Conservation (phyloP, 30 jellyfish, hydroid and myxozoan genomes). For the Sanderia malayensis region DNA sequence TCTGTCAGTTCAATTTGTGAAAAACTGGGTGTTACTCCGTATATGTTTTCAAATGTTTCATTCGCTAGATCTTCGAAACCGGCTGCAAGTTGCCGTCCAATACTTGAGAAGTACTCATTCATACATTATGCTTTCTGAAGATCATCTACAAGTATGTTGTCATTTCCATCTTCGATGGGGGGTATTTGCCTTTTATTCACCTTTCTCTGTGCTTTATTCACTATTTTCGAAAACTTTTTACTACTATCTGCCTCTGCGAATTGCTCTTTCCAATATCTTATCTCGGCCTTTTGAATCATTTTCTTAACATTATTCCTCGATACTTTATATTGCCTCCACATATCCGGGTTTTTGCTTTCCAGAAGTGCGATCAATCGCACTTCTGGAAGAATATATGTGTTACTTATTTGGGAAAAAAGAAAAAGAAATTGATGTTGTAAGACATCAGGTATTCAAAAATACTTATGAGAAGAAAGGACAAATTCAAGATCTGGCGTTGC, state of each 20-base stretch:
- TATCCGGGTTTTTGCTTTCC: slow-evolving; percentile 12
- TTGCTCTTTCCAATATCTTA: slow-evolving; percentile 10
- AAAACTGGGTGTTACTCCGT: slow-evolving; percentile 14
- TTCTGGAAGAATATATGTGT: neutral
- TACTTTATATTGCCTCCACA: slow-evolving; percentile 5
- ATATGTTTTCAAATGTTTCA: slow-evolving; percentile 9
- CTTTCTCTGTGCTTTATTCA: slow-evolving; percentile 15
- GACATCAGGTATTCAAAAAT: too few species aligned
- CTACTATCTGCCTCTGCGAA: neutral
- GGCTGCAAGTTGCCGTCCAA: slow-evolving; percentile 11
- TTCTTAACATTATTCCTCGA: slow-evolving; percentile 22
- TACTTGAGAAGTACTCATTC: slow-evolving; percentile 12
- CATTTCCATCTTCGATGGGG: slow-evolving; percentile 21
- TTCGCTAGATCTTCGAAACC: neutral
- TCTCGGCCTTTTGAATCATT: slow-evolving; percentile 19
- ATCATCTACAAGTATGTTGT: slow-evolving; percentile 19
- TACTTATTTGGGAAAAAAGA: neutral
- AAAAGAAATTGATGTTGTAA: neutral
- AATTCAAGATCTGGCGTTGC: too few species aligned
- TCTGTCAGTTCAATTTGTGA: slow-evolving; percentile 10
- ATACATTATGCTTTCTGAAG: slow-evolving; percentile 12
- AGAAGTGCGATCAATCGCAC: neutral
- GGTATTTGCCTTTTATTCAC: neutral
- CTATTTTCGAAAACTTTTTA: slow-evolving; percentile 13
- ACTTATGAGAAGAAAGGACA: too few species aligned